Percentiles rank a stretch among this genome's conserved stretches.
Conservation (phyloP, 2,113 vertebrate species). For the Phrynosoma platyrhinos region DNA sequence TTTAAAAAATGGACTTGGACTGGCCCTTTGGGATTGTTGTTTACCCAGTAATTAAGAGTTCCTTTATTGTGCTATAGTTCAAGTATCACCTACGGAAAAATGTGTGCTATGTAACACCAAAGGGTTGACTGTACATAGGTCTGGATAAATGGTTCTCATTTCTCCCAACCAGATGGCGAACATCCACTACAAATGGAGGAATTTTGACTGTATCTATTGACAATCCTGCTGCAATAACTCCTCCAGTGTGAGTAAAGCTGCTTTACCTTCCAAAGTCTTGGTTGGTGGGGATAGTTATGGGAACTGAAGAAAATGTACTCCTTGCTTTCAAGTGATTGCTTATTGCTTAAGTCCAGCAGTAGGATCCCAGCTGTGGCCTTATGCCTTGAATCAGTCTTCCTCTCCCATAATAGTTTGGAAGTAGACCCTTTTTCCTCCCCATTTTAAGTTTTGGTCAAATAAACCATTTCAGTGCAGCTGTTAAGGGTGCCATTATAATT, state of each 20-base stretch:
- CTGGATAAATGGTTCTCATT: conserved; percentile 32
- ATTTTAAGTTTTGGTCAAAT: neutral
- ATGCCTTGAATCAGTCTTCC: neutral
- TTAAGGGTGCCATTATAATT: conserved; percentile 32
- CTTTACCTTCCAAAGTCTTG: neutral
- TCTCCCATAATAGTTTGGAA: no score
- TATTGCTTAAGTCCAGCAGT: neutral
- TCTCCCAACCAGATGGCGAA: conserved; percentile 87
- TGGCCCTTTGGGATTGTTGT: neutral
- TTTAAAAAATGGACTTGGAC: no score
- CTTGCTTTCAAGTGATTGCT: no score
- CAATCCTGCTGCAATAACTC: conserved; percentile 91
- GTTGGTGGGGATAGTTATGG: neutral
- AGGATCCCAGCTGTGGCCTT: neutral
- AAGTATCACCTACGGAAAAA: no score
- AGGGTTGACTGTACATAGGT: neutral
- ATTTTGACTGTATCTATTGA: conserved; percentile 95
- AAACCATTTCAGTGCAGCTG: neutral
- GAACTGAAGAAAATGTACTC: no score
- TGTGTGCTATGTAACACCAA: neutral
- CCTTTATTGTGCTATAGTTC: neutral
- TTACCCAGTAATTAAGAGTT: neutral
- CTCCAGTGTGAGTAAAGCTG: conserved; percentile 83
- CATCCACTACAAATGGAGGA: conserved; percentile 85
- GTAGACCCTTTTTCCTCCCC: neutral